Evolutionary conservation across 2,113 vertebrate species (phyloP).

Genomic region (Bubalus kerabau): DNA sequence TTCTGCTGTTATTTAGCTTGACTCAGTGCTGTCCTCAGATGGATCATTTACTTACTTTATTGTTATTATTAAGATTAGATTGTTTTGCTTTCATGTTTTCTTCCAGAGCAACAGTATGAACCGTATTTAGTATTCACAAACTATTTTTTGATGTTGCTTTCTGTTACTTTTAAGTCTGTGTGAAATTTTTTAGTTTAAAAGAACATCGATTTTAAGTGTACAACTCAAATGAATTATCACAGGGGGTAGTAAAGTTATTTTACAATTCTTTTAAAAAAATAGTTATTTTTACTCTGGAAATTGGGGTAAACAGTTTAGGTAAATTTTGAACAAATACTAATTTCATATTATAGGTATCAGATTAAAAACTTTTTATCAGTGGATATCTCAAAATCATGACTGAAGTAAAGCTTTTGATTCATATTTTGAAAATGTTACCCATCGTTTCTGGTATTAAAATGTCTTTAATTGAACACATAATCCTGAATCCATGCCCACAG

Average conservation of each 20-base stretch:
- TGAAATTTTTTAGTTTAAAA: not conserved
- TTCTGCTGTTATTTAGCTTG: not conserved
- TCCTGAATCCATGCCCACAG: not conserved
- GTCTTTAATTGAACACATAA: not conserved
- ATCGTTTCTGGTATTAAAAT: not conserved
- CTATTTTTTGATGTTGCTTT: not conserved
- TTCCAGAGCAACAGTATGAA: not conserved
- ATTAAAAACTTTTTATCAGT: not conserved
- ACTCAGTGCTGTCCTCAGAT: not conserved
- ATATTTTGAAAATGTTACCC: slow-evolving; percentile 8
- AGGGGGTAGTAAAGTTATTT: slow-evolving; percentile 4
- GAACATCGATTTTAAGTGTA: not conserved
- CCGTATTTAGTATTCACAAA: not conserved
- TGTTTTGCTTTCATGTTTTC: slow-evolving; percentile 15
- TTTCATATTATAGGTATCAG: not conserved
- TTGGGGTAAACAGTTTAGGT: not conserved
- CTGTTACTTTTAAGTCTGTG: not conserved
- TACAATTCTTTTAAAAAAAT: not conserved
- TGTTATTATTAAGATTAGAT: not conserved
- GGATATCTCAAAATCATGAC: not conserved
- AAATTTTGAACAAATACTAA: not conserved
- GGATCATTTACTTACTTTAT: not conserved
- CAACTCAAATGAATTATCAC: not conserved
- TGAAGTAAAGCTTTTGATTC: not conserved
- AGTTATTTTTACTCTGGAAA: not conserved